Evolutionary conservation across 2,113 vertebrate species (phyloP), one percentile per base, ranked within the genome.

Genomic region (Sinosuthora webbiana): DNA sequence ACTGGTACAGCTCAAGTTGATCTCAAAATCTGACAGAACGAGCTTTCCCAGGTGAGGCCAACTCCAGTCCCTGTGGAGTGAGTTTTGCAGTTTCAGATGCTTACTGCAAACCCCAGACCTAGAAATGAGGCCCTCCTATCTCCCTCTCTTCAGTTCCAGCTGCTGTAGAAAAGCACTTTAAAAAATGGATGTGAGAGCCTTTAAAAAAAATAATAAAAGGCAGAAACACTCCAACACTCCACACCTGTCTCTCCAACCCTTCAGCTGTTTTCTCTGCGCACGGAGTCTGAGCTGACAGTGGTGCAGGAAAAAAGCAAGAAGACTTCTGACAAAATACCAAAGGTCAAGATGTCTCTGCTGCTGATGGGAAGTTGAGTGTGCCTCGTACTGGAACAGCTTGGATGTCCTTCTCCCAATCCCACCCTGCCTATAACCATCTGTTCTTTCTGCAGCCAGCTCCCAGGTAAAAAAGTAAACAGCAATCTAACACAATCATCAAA

Each of bases 401-500:
- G 16, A 22, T 0, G 18, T 80, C 33, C 67, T 45, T 93, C 84
- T 96, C 89, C 25, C 67, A 74, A 47, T 90, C 52, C 93, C 85
- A 89, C 37, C 78, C 78, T 69, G 77, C 80, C 31, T 87, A 50
- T 41, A 96, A 57, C 50, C 92, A 94, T 83, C 83, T 95, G 90
- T 35, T 86, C 78, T 37, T 90, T 68, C 83, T 64, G 70, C 87
- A 85, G 67, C 52, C 9, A 1, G 59, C 42, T 90, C 74, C 77
- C 78, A 96, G 82, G 89, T 95, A 67, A 86, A 47, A 78, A 94
- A 63, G 22, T 80, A 95, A 97, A 92, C 75, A 96, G 44, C 47
- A 94, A 84, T 89, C 65, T 88, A 93, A 88, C 4, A 0, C 24
- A 92, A 94, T 91, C 83, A 90, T 79, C 70, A 75, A 92, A 89